Evolutionary conservation across 1,140 invertebrate genomes (phyloP), one percentile per base, ranked within the genome.

Genomic region (Drosophila pseudoananassae): DNA sequence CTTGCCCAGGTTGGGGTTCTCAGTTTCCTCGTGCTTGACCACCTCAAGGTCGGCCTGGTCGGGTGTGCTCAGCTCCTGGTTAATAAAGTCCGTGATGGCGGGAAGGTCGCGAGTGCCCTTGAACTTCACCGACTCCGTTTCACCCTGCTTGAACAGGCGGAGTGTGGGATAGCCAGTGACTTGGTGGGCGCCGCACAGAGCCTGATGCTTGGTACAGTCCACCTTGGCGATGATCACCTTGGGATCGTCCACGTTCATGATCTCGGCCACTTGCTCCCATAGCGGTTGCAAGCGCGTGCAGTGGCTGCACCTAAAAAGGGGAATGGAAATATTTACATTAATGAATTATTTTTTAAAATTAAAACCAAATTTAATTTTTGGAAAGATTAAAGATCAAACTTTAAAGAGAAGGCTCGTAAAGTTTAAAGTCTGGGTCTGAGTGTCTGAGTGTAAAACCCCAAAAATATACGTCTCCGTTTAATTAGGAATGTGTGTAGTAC

Each of bases 141-240:
- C 93, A 43, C 94, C 95, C 45, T 91, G 87, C 90, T 95, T 95
- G 85, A 96, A 97, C 75, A 96, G 96, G 81, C 96, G 96, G 10
- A 97, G 84, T 1, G 93, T 94, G 2, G 93, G 93, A 83, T 94
- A 93, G 3, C 96, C 96, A 57, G 96, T 96, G 0, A 97, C 93
- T 90, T 96, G 95, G 64, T 97, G 94, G 53, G 95, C 92, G 10
- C 93, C 93, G 89, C 96, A 97, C 2, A 97, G 84, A 10, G 92
- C 89, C 43, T 93, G 95, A 64, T 97, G 95, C 12, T 92, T 92
- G 1, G 96, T 97, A 90, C 96, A 97, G 89, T 97, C 96, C 3
- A 97, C 95, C 92, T 95, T 95, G 3, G 94, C 95, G 64, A 96
- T 94, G 55, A 92, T 93, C 40, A 96, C 93, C 83, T 94, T 93